Conservation (phyloP, 2,888 invertebrate genomes). For the Agonopterix subpropinquella region DNA sequence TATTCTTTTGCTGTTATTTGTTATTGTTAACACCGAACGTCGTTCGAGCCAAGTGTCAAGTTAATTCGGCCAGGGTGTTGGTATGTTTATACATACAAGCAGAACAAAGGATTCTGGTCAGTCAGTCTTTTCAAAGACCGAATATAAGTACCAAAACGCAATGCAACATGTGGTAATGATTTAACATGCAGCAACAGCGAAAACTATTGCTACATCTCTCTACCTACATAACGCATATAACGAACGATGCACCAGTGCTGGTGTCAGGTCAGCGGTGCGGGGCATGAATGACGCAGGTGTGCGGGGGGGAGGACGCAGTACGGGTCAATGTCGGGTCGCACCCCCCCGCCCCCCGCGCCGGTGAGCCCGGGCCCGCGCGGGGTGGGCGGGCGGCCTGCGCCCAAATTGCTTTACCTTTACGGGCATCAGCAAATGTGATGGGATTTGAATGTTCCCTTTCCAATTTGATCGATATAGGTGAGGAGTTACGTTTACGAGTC, state of each 20-base stretch:
- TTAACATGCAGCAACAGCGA: not conserved
- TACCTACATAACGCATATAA: not conserved
- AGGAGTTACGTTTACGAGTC: not conserved
- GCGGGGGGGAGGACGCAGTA: constrained; percentile 26
- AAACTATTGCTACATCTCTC: constrained; percentile 4
- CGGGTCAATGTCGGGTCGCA: constrained; percentile 45
- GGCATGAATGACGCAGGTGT: constrained; percentile 53
- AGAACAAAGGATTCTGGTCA: too few relatives aligned
- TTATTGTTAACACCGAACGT: too few relatives aligned
- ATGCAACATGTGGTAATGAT: too few relatives aligned
- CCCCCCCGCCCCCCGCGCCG: constrained; percentile 21
- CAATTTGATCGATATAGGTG: not conserved
- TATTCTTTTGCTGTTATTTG: too few relatives aligned
- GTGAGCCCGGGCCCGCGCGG: constrained; percentile 14
- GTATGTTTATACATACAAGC: too few relatives aligned
- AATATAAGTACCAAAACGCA: too few relatives aligned
- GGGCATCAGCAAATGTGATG: constrained; percentile 25
- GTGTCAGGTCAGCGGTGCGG: constrained; percentile 15
- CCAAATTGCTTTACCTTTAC: constrained; percentile 31
- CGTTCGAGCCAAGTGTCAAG: too few relatives aligned
- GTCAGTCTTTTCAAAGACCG: too few relatives aligned
- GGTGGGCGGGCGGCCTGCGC: constrained; percentile 6
- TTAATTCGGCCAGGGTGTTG: too few relatives aligned
- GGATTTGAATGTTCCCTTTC: constrained; percentile 20
- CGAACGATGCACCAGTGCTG: not conserved